Evolutionary conservation across 2,797 vertebrate species (phyloP).

Genomic region (Glyptemys insculpta): DNA sequence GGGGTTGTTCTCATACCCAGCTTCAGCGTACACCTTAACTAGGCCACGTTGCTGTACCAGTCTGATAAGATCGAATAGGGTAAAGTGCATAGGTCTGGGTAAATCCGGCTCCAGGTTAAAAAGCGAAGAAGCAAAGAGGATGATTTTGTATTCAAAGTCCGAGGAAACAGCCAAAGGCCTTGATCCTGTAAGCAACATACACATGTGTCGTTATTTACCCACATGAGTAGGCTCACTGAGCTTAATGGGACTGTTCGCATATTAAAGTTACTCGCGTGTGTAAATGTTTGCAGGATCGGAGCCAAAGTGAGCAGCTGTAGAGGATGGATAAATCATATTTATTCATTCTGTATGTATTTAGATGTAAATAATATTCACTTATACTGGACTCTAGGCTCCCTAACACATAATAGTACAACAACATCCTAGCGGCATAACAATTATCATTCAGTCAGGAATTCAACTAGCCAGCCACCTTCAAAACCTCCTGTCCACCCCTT

Average conservation of each 20-base stretch:
- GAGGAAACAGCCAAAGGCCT: rapidly evolving
- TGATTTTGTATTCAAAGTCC: not conserved
- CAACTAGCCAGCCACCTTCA: too few relatives aligned
- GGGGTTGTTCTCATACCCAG: not conserved
- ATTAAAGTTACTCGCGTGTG: not conserved
- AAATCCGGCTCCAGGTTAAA: not conserved
- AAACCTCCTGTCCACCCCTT: not conserved
- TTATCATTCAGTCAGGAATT: not conserved
- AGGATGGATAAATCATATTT: not conserved
- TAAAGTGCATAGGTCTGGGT: not conserved
- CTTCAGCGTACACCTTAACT: not conserved
- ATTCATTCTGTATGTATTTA: not conserved
- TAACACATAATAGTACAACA: not conserved
- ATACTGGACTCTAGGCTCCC: not conserved
- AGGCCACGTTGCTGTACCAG: not conserved
- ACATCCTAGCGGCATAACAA: not conserved
- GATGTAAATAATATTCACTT: not conserved
- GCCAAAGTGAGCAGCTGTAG: not conserved
- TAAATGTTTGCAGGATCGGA: not conserved
- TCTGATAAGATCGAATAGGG: not conserved
- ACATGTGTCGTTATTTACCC: not conserved
- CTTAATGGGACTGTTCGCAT: not conserved
- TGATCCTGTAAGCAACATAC: not conserved
- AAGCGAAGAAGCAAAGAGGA: not conserved
- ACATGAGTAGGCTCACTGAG: not conserved